Conservation (phyloP, 2,113 vertebrate genomes). For the Cyanoderma ruficeps region DNA sequence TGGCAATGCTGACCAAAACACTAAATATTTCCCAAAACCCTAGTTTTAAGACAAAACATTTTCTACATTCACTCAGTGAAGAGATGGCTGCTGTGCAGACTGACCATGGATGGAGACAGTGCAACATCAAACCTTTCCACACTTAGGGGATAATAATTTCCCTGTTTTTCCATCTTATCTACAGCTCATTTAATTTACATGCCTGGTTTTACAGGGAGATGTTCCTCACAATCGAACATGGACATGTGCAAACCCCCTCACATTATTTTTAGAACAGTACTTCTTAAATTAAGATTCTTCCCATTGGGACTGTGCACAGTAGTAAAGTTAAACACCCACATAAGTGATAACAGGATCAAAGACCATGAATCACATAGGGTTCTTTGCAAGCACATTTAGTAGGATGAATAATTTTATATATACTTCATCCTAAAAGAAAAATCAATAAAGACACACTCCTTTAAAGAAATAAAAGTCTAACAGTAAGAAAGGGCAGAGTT, state of each 20-base stretch:
- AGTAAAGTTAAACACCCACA: conserved; percentile 62
- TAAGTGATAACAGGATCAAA: conserved; percentile 41
- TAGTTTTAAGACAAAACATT: background rate
- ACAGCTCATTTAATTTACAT: background rate
- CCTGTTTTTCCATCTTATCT: background rate
- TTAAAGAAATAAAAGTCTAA: conserved; percentile 22
- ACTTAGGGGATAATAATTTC: background rate
- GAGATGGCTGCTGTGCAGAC: too few relatives aligned
- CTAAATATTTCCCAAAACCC: background rate
- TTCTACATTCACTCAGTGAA: rapidly evolving
- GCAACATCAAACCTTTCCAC: background rate
- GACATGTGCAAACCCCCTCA: background rate
- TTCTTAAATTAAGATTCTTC: conserved; percentile 9
- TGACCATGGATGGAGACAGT: background rate
- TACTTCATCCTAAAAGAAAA: conserved; percentile 47
- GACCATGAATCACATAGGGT: conserved; percentile 40
- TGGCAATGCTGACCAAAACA: background rate
- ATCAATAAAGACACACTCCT: conserved; percentile 46
- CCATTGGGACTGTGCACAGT: background rate
- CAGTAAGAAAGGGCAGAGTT: conserved; percentile 1
- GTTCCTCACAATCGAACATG: background rate
- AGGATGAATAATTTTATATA: conserved; percentile 55
- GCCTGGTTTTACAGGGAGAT: background rate
- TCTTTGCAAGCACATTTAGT: conserved; percentile 50
- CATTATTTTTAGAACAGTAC: background rate